Evolutionary conservation across 2,888 invertebrate genomes (phyloP).

Genomic region (Parnassius smintheus): DNA sequence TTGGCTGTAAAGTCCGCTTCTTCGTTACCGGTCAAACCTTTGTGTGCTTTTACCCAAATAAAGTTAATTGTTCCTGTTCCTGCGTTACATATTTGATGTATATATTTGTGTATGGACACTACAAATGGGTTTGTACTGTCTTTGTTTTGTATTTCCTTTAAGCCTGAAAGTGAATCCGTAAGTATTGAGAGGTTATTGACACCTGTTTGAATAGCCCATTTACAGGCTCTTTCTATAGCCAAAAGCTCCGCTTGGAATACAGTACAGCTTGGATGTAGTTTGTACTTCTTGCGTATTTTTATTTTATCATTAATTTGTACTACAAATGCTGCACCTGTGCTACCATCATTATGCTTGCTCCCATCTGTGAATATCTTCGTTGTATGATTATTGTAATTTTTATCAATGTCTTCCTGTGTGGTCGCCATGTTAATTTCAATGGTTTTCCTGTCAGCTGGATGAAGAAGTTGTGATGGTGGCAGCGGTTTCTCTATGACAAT

Average conservation of each 20-base stretch:
- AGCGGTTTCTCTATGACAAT: background rate
- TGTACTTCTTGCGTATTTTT: too few species aligned
- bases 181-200: too few species aligned
- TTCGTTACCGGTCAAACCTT: too few species aligned
- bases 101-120: background rate
- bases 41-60: too few species aligned
- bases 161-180: background rate
- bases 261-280: background rate
- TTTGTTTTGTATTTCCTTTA: background rate
- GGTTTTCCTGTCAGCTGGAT: background rate
- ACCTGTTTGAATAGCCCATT: background rate
- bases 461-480: background rate
- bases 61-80: background rate
- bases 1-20: too few species aligned
- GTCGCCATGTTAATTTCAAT: background rate
- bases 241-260: background rate
- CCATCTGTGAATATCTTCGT: background rate
- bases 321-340: background rate
- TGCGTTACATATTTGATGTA: background rate
- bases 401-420: background rate
- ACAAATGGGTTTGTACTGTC: background rate
- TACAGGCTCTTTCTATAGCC: background rate
- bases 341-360: background rate
- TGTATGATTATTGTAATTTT: background rate
- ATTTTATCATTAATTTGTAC: background rate